Base-by-base conservation (phyloP, 2,888 invertebrate species). In the Tetanocera ferruginea region DNA sequence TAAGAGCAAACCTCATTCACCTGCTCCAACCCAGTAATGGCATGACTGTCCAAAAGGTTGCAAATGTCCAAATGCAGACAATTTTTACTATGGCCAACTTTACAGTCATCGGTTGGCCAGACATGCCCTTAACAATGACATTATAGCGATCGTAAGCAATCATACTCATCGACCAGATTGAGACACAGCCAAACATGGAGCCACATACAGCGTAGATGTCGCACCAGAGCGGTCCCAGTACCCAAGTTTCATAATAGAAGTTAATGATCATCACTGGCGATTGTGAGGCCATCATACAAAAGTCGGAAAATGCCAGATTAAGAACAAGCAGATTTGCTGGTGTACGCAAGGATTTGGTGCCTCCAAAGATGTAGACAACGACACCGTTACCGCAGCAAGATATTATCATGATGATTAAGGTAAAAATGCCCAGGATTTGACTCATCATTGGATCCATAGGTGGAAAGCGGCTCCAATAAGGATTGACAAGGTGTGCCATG, bases 121-220 rank as follows among this genome's bases (percentile, higher is more conserved):
- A 86, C 82, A 93, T 89, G 81, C 96, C 95, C 88, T 95, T 96
- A 25, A 97, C 96, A 86, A 97, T 97, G 76, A 97, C 97, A 87
- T 96, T 96, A 92, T 97, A 97, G 81, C 97, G 93, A 88, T 97
- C 97, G 84, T 96, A 92, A 76, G 97, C 95, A 84, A 97, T 97
- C 93, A 94, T 93, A 1, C 94, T 94, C 95, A 97, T 95, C 17
- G 96, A 94, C 95, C 96, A 97, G 87, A 97, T 97, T 79, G 97
- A 97, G 81, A 92, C 92, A 86, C 96, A 95, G 79, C 97, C 97
- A 87, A 95, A 96, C 80, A 97, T 91, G 49, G 96, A 93, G 4
- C 93, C 93, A 78, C 91, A 88, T 85, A 92, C 89, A 8, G 92
- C 92, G 83, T 93, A 93, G 37, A 93, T 86, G 80, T 93, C 92